Evolutionary conservation across 2,888 invertebrate genomes (phyloP), one percentile per base, ranked within the genome.

Genomic region (Andrena bicolor): DNA sequence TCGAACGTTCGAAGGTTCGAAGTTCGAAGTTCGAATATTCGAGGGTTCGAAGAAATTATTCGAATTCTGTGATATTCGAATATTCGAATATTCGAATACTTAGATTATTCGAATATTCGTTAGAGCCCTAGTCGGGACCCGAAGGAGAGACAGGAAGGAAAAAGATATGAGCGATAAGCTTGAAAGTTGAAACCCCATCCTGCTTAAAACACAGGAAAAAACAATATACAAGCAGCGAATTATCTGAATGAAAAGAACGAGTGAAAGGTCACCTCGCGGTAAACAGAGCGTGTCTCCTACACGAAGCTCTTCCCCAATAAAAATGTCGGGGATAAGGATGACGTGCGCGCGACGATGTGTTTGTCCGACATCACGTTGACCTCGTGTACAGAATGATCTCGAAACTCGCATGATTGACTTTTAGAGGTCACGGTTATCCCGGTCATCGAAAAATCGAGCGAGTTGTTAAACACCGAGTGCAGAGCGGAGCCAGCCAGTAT

Each of bases 261-360:
- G 53, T 53, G 3, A 20, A 26, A 53, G 20, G 23, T 30, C 16
- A 7, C 51, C 20, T 56, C 23, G 53, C 30, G 1, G 26, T 16
- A 80, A 81, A 2, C 53, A 81, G 81, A 81, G 64, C 81, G 81
- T 81, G 69, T 74, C 26, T 64, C 69, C 58, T 53, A 58, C 28
- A 8, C n/a, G 30, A 68, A 73, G 49, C 61, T 49, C 13, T 49
- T 80, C 68, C 49, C 32, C 16, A 48, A 74, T 48, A 56, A 74
- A 82, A 73, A 30, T 69, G 58, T 75, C 41, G 5, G 48, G 10
- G 60, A 51, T 61, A 68, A 26, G 64, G 8, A 70, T 70, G 73
- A 74, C 53, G 64, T 48, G 53, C 23, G 6, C 20, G 5, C 26
- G 26, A 3, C 49, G 73, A 76, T 76, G 58, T 53, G 61, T 80